Evolutionary conservation across 1,140 invertebrate genomes (phyloP), one percentile per base, ranked within the genome.

Genomic region (Chlorops oryzae): DNA sequence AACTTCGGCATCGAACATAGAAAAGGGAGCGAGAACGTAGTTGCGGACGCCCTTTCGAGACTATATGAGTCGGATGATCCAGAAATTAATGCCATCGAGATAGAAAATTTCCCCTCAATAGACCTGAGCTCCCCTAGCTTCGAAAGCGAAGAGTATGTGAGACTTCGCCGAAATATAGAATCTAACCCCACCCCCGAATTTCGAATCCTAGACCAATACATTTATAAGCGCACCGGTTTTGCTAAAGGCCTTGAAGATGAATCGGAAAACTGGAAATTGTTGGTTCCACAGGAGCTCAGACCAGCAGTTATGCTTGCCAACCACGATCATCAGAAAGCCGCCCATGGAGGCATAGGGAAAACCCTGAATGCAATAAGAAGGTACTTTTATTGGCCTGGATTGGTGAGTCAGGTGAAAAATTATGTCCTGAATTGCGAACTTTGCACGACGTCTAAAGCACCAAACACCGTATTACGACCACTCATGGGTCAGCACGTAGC

Each of bases 11-110:
- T 32, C 18, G 17, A 13, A 18, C 17, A 39, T 39, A 9, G 37
- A 5, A 39, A 39, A 39, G 37, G 37, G 9, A 13, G 10, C 18
- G 10, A 13, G 15, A 10, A 39, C 18, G 15, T 9, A 18, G 37
- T 39, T 7, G 9, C 37, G 6, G 37, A 39, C 18, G 37, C 37
- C 18, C 15, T 39, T 6, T 39, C 60, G 40, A 10, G 56, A 58
- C 35, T 52, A 48, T 20, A 57, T 55, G 52, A 34, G 62, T n/a
- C n/a, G n/a, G 9, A 61, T 56, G 41, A 48, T n/a, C n/a, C n/a
- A n/a, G n/a, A n/a, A n/a, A n/a, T n/a, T n/a, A n/a, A n/a, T n/a
- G 28, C n/a, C n/a, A 10, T 9, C n/a, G 28, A n/a, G n/a, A n/a
- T n/a, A n/a, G n/a, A n/a, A n/a, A 34, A n/a, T n/a, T n/a, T n/a